Conservation (phyloP, 2,113 vertebrate species). For the Prionailurus bengalensis region DNA sequence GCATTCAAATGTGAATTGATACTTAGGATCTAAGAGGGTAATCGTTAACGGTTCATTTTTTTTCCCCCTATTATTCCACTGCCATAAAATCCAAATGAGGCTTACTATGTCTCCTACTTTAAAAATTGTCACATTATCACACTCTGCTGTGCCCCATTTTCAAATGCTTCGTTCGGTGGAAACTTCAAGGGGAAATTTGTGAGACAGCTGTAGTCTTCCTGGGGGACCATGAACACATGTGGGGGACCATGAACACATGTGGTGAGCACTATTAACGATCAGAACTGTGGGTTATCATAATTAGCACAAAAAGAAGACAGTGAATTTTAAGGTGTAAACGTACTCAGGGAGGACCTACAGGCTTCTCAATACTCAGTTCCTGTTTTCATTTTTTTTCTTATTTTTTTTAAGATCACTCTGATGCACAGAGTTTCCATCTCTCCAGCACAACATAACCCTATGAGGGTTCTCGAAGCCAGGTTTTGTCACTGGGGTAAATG, state of each 20-base stretch:
- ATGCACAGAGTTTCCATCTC: neutral
- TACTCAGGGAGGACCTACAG: neutral
- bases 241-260: too few species aligned
- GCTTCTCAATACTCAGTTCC: neutral
- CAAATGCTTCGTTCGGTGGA: neutral
- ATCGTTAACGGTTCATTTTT: slow-evolving; percentile 40
- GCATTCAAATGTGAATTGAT: slow-evolving; percentile 40
- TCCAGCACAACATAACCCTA: neutral
- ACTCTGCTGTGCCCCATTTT: neutral
- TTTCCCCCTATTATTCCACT: slow-evolving; percentile 21
- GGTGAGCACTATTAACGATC: neutral
- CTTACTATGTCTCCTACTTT: slow-evolving; percentile 30
- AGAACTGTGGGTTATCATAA: neutral
- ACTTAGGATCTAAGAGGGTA: slow-evolving; percentile 34
- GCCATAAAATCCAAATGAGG: slow-evolving; percentile 32
- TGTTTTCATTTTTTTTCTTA: neutral
- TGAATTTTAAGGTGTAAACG: neutral
- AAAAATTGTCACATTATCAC: slow-evolving; percentile 2
- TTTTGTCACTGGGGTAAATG: neutral
- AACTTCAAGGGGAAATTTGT: neutral
- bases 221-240: too few species aligned
- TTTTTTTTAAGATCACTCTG: neutral
- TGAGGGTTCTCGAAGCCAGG: neutral
- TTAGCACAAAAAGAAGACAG: neutral
- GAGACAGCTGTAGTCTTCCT: neutral